These are phyloP conservation scores for Emys orbicularis DNA, from an alignment of 2,797 vertebrate species.

Conservation along the genomic window DNA sequence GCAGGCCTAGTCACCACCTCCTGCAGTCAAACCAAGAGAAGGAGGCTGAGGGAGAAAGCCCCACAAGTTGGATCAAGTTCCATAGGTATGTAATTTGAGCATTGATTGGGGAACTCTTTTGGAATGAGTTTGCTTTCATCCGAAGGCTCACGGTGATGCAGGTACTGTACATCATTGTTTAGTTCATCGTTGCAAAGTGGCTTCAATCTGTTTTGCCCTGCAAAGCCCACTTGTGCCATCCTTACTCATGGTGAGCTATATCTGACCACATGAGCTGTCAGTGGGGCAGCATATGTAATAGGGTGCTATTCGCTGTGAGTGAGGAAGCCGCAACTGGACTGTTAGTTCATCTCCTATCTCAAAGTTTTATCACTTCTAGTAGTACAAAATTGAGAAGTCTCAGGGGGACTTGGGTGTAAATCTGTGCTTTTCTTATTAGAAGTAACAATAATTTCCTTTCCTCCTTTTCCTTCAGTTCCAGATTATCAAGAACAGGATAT, in stretches of 20 bases:
- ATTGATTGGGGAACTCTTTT: background rate
- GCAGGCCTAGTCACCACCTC: background rate
- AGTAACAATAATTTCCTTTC: background rate
- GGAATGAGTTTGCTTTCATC: background rate
- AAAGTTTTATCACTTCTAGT: background rate
- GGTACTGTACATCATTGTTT: background rate
- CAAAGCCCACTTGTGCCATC: background rate
- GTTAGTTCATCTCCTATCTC: background rate
- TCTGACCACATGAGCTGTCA: background rate
- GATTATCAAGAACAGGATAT: slow-evolving; percentile 99
- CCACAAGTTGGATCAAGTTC: background rate
- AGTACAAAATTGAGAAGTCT: background rate
- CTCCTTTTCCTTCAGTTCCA: slow-evolving; percentile 87
- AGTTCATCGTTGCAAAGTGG: background rate
- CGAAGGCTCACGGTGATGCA: background rate
- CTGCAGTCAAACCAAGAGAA: background rate
- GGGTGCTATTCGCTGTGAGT: background rate
- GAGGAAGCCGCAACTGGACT: background rate
- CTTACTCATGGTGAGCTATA: background rate
- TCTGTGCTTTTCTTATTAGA: background rate
- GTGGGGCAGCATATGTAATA: background rate
- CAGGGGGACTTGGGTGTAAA: background rate
- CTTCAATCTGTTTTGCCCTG: background rate
- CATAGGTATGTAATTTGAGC: background rate
- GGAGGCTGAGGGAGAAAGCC: background rate